These are phyloP conservation scores for Sarcoramphus papa DNA, from an alignment of 2,797 vertebrate genomes.

Conservation along the genomic window DNA sequence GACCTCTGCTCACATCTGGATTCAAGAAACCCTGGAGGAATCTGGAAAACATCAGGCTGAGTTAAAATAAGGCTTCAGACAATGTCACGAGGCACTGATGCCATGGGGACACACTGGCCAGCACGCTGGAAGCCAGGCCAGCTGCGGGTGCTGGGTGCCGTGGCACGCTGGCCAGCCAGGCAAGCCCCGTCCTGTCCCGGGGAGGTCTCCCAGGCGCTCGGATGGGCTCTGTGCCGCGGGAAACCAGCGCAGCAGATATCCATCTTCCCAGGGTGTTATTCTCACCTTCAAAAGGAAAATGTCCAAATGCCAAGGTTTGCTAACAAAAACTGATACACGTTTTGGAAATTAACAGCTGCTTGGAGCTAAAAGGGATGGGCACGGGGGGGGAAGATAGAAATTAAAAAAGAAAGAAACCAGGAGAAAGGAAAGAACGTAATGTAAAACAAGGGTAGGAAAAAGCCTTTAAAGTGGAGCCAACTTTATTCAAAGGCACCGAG, in stretches of 20 bases:
- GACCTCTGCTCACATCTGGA: neutral
- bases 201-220: neutral
- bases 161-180: fast-evolving
- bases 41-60: neutral
- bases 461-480: constrained; percentile 64
- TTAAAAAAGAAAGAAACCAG: constrained; percentile 23
- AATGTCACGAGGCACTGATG: fast-evolving
- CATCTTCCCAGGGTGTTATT: neutral
- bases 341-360: constrained; percentile 35
- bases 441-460: constrained; percentile 37
- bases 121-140: neutral
- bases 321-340: neutral
- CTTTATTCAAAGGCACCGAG: constrained; percentile 57
- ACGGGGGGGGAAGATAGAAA: neutral
- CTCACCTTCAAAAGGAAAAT: neutral
- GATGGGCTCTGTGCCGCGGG: neutral
- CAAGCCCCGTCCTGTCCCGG: neutral
- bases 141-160: neutral
- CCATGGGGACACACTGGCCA: neutral
- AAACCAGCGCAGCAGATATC: neutral
- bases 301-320: neutral
- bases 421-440: constrained; percentile 29
- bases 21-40: neutral
- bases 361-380: neutral
- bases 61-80: neutral